Base-by-base conservation (phyloP, 2,888 invertebrate species). In the Dioctria linearis region DNA sequence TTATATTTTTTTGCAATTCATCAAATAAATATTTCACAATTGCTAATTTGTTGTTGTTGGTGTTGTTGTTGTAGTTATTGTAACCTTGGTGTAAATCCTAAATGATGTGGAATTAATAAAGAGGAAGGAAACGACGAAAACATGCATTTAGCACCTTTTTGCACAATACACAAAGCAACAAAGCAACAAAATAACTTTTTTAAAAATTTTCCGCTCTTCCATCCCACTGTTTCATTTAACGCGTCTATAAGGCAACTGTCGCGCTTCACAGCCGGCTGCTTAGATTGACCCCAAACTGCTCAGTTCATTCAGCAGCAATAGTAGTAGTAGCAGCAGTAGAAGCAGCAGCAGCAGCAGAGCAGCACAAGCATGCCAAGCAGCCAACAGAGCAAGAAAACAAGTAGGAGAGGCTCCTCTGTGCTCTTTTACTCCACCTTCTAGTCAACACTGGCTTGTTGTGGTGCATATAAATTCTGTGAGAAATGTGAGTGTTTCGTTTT, bases 181-280 rank as follows among this genome's bases (percentile, higher is more conserved):
- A 5, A 8, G 75, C 13, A 11, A 46, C 51, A 4, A 57, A 40
- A 9, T 54, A 54, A 39, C 11, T 9, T 37, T 54, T n/a, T 11
- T 51, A n/a, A 25, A 25, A 25, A 25, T 25, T 51, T 51, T 54
- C 11, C 54, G 4, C 9, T 8, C 11, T 54, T 6, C 54, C 5
- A 3, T n/a, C 8, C 6, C 11, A 54, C 25, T 40, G 37, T 37
- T 63, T 63, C 63, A 3, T 5, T 37, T 9, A 46, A 49, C 63
- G 61, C 63, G 76, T 76, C 76, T 76, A 49, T 25, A 76, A 76
- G 39, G 51, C 76, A 61, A 76, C 76, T 76, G 76, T 5, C 73
- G 57, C 8, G 73, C 73, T 59, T 59, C 59, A 43, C 42, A 59
- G 59, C 73, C 61, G 63, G 63, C 63, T 63, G 63, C 49, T 61